Conservation (phyloP, 2,113 vertebrate species). For the Antechinus flavipes region DNA sequence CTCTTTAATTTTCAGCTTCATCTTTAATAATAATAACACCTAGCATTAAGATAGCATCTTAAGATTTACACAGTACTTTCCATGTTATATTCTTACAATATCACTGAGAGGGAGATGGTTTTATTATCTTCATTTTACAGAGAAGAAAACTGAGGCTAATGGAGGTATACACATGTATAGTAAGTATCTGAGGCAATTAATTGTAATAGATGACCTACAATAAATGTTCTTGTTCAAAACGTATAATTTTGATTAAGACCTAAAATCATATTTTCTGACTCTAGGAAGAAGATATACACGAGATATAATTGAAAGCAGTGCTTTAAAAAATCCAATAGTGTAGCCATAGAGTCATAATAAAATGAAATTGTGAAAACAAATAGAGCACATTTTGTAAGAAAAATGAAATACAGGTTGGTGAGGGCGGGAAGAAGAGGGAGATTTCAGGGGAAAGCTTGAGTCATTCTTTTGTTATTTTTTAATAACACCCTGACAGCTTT, state of each 20-base stretch:
- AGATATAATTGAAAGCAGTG: neutral
- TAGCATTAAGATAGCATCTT: neutral
- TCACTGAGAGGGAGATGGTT: neutral
- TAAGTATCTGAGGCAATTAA: neutral
- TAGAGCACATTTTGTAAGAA: neutral
- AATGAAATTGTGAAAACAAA: neutral
- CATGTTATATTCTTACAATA: neutral
- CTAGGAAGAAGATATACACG: neutral
- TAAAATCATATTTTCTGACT: neutral
- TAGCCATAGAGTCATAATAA: neutral
- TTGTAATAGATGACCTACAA: neutral
- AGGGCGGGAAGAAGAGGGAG: neutral
- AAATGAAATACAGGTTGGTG: neutral
- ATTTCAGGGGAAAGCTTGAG: neutral
- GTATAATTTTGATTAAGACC: neutral
- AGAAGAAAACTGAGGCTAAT: neutral
- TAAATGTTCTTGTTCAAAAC: neutral
- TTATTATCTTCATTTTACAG: neutral
- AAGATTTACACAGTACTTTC: neutral
- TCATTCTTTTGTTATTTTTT: neutral
- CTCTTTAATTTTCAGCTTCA: neutral
- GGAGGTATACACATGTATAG: neutral
- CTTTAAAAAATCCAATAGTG: neutral
- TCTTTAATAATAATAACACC: neutral
- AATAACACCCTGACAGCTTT: neutral